phyloP scores from a whole-genome alignment of 2,113 vertebrate genomes.

The Phaethornis superciliosus region DNA sequence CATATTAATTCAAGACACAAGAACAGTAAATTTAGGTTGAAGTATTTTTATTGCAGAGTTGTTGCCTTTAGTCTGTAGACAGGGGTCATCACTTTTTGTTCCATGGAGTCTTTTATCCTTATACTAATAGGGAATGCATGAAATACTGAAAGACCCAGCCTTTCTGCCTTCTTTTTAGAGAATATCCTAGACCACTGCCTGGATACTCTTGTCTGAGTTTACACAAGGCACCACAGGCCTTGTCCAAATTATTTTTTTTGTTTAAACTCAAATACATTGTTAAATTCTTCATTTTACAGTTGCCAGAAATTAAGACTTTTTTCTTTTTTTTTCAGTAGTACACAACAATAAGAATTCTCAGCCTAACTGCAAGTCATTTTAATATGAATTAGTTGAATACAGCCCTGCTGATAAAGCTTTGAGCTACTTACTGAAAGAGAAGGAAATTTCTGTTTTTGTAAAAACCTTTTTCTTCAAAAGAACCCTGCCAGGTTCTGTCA shows the following conservation, averaged over 20 bases:
- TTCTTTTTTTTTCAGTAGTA: neutral
- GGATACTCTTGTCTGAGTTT: neutral
- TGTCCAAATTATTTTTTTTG: neutral
- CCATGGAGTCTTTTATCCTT: too few relatives aligned
- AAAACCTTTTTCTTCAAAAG: neutral
- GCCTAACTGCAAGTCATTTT: neutral
- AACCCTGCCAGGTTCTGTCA: neutral
- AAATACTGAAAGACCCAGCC: neutral
- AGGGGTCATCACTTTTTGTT: neutral
- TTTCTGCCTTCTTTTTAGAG: neutral
- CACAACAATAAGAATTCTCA: neutral
- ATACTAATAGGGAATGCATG: neutral
- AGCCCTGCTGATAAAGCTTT: neutral
- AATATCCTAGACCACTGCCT: neutral
- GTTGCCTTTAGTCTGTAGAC: neutral
- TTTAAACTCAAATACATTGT: neutral
- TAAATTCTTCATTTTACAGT: neutral
- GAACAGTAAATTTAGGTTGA: neutral
- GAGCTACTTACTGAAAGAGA: neutral
- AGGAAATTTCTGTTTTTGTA: neutral
- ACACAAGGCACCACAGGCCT: neutral
- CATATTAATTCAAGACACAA: neutral
- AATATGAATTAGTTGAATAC: neutral
- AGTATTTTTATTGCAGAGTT: neutral
- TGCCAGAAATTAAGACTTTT: neutral